A percentile compares a stretch with the other conserved stretches of the same genome.
phyloP scores from a whole-genome alignment of 2,888 invertebrate species.

The Sesia apiformis region DNA sequence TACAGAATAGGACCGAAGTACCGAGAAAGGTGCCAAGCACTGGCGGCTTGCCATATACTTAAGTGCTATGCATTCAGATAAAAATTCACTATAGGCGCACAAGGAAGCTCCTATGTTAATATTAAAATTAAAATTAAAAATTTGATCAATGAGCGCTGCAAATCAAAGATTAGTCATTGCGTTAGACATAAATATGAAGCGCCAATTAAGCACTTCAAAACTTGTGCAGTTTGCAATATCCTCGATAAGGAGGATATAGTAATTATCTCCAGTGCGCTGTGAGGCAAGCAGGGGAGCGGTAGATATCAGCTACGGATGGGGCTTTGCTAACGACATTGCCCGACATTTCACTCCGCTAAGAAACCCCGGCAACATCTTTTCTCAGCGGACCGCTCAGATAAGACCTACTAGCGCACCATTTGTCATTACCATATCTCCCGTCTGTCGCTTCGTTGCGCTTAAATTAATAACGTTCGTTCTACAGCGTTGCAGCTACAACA shows the following conservation, averaged over 20 bases:
- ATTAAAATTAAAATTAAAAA: background rate
- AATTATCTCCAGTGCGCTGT: constrained; percentile 31
- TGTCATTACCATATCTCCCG: constrained; percentile 51
- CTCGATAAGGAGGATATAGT: constrained; percentile 28
- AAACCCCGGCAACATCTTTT: constrained; percentile 42
- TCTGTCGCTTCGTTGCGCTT: constrained; percentile 22
- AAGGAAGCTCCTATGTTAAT: background rate
- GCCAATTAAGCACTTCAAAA: constrained; percentile 16
- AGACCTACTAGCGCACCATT: constrained; percentile 39
- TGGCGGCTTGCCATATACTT: constrained; percentile 35
- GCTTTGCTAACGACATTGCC: constrained; percentile 42
- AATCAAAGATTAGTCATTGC: background rate
- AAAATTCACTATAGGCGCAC: background rate
- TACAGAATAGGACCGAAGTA: constrained; percentile 24
- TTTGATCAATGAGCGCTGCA: background rate
- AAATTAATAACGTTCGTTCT: constrained; percentile 21
- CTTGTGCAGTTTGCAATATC: constrained; percentile 19
- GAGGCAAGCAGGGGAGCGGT: constrained; percentile 22
- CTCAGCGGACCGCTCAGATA: constrained; percentile 39
- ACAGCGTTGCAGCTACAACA: background rate
- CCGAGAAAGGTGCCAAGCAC: constrained; percentile 33
- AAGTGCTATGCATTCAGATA: background rate
- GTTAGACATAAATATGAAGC: background rate
- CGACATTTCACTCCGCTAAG: constrained; percentile 40
- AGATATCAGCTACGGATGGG: constrained; percentile 38